phyloP scores from a whole-genome alignment of 2,797 vertebrate species.

The Melanotaenia pygmaea region DNA sequence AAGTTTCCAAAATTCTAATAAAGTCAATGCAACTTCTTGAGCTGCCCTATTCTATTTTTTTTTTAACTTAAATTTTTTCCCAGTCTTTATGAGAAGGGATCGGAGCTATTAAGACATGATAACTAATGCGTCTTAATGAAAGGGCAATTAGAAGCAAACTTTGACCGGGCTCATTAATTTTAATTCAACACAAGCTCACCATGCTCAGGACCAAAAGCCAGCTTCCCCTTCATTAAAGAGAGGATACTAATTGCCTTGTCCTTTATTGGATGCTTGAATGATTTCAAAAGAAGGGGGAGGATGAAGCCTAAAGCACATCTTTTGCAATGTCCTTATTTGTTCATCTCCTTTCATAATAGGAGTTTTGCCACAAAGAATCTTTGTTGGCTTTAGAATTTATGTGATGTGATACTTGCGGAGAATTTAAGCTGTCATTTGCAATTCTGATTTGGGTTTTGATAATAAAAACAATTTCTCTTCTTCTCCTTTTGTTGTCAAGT shows the following conservation, averaged over 20 bases:
- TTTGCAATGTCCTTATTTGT: slow-evolving; percentile 71
- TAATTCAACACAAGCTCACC: slow-evolving; percentile 80
- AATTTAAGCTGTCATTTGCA: slow-evolving; percentile 58
- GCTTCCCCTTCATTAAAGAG: slow-evolving; percentile 76
- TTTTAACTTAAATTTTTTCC: slow-evolving; percentile 38
- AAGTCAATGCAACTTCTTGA: slow-evolving; percentile 57
- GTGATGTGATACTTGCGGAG: slow-evolving; percentile 56
- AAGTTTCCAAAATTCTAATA: slow-evolving; percentile 58
- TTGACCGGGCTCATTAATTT: slow-evolving; percentile 86
- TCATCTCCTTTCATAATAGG: slow-evolving; percentile 70
- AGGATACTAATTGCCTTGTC: slow-evolving; percentile 81
- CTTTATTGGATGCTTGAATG: slow-evolving; percentile 82
- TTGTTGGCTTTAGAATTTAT: slow-evolving; percentile 28
- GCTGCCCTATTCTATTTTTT: slow-evolving; percentile 58
- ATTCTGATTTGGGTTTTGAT: slow-evolving; percentile 55
- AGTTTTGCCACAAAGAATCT: slow-evolving; percentile 60
- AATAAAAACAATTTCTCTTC: slow-evolving; percentile 62
- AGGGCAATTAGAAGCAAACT: slow-evolving; percentile 84
- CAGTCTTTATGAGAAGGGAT: slow-evolving; percentile 48
- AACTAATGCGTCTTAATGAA: slow-evolving; percentile 85
- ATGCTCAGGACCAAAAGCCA: slow-evolving; percentile 72
- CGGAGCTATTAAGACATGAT: slow-evolving; percentile 83
- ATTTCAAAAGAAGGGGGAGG: slow-evolving; percentile 76
- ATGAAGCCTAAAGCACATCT: slow-evolving; percentile 73
- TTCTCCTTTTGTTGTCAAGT: slow-evolving; percentile 69